These are phyloP conservation scores for Paratilapia polleni DNA, from an alignment of 2,113 vertebrate genomes.

Conservation along the genomic window DNA sequence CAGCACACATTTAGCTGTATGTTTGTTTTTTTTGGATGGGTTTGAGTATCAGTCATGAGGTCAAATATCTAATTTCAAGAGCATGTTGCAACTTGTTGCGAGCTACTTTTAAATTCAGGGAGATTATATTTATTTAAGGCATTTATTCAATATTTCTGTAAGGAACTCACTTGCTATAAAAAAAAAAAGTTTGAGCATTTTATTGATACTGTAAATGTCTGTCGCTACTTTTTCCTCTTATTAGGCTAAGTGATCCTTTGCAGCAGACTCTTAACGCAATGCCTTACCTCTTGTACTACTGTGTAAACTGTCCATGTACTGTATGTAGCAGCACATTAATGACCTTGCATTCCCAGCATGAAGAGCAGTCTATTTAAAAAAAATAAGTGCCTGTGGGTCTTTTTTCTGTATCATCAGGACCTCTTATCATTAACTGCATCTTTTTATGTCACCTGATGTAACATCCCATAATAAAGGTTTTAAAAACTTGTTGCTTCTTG, in stretches of 20 bases:
- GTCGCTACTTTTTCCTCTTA: constrained; percentile 1
- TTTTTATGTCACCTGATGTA: constrained; percentile 45
- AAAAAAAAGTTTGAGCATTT: not conserved
- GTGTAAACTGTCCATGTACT: constrained; percentile 43
- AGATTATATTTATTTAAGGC: constrained; percentile 20
- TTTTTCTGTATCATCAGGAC: constrained; percentile 51
- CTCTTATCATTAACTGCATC: constrained; percentile 25
- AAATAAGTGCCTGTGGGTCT: constrained; percentile 73
- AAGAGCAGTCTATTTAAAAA: constrained; percentile 33
- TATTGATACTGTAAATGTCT: not conserved
- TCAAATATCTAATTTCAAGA: not conserved
- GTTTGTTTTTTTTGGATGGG: not conserved
- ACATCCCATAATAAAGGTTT: constrained; percentile 62
- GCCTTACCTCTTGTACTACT: constrained; percentile 64
- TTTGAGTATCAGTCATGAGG: not conserved
- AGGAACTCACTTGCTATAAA: not conserved
- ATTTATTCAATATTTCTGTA: not conserved
- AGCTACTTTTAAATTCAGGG: constrained; percentile 30
- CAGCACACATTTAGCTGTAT: not conserved
- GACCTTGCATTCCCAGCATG: constrained; percentile 34
- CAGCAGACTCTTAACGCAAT: constrained; percentile 36
- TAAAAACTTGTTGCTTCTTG: not conserved
- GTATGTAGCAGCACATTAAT: constrained; percentile 38
- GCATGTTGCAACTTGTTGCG: not conserved
- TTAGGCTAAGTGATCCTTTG: constrained; percentile 34